These are phyloP conservation scores for Lasioglossum vierecki DNA, from an alignment of 2,888 invertebrate genomes.

Conservation along the genomic window DNA sequence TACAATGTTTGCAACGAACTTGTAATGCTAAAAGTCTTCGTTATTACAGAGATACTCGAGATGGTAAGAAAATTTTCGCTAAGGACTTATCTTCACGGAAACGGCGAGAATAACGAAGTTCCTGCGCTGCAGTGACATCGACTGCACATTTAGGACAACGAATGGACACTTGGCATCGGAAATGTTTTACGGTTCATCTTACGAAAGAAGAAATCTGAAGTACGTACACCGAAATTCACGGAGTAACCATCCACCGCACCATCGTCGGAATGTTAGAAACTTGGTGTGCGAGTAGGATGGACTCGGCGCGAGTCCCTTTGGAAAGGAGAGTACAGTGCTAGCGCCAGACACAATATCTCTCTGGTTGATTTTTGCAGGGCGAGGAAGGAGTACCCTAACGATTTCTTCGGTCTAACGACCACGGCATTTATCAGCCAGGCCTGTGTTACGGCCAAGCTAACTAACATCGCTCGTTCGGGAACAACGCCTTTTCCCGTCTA, in stretches of 20 bases:
- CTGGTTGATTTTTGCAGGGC: background rate
- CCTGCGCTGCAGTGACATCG: background rate
- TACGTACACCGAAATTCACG: background rate
- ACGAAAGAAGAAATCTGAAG: background rate
- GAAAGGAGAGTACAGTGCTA: background rate
- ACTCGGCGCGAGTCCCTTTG: background rate
- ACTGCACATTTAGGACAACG: background rate
- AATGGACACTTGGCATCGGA: background rate
- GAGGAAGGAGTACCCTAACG: constrained; percentile 28
- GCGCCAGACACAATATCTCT: background rate
- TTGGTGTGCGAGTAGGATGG: background rate
- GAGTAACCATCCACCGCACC: background rate
- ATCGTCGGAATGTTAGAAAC: background rate
- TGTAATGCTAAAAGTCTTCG: background rate
- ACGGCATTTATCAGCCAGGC: constrained; percentile 33
- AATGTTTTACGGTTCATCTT: background rate
- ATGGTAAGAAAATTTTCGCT: background rate
- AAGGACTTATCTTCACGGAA: background rate
- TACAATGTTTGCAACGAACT: background rate
- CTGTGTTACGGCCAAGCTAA: constrained; percentile 9
- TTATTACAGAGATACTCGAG: background rate
- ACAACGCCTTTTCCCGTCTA: constrained; percentile 57
- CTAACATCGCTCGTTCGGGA: constrained; percentile 25
- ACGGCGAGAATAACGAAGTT: background rate
- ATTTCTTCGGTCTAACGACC: constrained; percentile 17